Evolutionary conservation across 2,113 vertebrate genomes (phyloP), one percentile per base, ranked within the genome.

Genomic region (Pavo muticus): DNA sequence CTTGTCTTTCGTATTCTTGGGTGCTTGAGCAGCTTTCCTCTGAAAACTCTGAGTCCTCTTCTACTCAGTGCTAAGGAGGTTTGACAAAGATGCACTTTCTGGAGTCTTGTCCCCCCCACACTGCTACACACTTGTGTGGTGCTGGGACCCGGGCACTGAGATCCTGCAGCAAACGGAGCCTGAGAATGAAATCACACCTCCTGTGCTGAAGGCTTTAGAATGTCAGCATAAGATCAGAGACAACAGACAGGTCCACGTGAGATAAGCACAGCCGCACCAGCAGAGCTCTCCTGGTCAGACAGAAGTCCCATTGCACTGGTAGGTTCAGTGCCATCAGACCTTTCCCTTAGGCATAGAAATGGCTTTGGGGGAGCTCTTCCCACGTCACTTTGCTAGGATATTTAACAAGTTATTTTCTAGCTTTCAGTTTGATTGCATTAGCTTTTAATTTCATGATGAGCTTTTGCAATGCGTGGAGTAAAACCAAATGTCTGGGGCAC

Each of bases 401-500:
- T 59, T 69, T 59, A 30, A 81, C n/a, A 76, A 57, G 42, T 68
- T 75, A 61, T 79, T 65, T 82, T 42, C 67, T 57, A 54, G 23
- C 50, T 87, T 96, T 84, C 50, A 30, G 25, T 56, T 88, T 68
- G 37, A 77, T 92, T 90, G 77, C 69, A 76, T 70, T 63, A 54
- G 6, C 12, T 91, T 92, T 74, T 85, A 19, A 85, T 80, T 91
- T 73, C 16, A 79, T 30, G 8, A 25, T 57, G 35, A 81, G 57
- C 47, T 75, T 90, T 24, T 81, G 21, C 25, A 81, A 21, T 11
- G 7, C 39, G 18, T 27, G 6, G 25, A 91, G 45, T 54, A 50
- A 92, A 81, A 84, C 88, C 2, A 90, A 84, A 92, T 25, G 23
- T 57, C 88, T 48, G 15, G 52, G 59, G 50, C 2, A 42, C 78